Evolutionary conservation across 2,888 invertebrate genomes (phyloP), one percentile per base, ranked within the genome.

Genomic region (Fragum sueziense): DNA sequence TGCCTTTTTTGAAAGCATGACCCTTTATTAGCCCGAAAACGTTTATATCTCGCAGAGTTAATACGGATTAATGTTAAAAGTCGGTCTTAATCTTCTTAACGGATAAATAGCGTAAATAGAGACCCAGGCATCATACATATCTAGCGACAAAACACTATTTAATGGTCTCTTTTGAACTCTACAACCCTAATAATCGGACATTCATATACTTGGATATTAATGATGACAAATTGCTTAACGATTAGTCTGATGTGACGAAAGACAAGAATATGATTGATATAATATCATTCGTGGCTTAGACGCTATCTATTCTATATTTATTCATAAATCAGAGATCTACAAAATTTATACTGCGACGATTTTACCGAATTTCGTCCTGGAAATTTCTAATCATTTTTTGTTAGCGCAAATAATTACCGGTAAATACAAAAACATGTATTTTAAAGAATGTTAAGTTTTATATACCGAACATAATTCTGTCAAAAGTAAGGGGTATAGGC

Each of bases 1-100:
- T 47, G 4, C 47, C 47, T 47, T 47, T n/a, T 51, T 51, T 47
- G 17, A 47, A 47, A 47, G 47, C 22, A 78, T 80, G 70, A 74
- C 74, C 76, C 76, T 74, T 74, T 59, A 71, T 80, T 74, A 77
- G 59, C 57, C 54, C 20, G 70, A 25, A 70, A 69, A 62, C 68
- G 51, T 70, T 37, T 61, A 72, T 67, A 73, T 78, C 69, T 70
- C 73, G 62, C 51, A 47, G 75, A 47, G 71, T 78, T 80, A 83
- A 76, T 80, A 77, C 22, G 78, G 68, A 77, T 83, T 77, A 80
- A 72, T 75, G 57, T 68, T 75, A 73, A 57, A 80, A 78, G 70
- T 76, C 75, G 51, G 31, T 59, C 25, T 33, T 83, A 83, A 83
- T 76, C 80, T 70, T 34, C 79, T 83, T 83, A 83, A 70, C 41